A percentile compares a stretch with the other conserved stretches of the same genome.
Evolutionary conservation across 2,797 vertebrate genomes (phyloP).

Genomic region (Chiroxiphia lanceolata): DNA sequence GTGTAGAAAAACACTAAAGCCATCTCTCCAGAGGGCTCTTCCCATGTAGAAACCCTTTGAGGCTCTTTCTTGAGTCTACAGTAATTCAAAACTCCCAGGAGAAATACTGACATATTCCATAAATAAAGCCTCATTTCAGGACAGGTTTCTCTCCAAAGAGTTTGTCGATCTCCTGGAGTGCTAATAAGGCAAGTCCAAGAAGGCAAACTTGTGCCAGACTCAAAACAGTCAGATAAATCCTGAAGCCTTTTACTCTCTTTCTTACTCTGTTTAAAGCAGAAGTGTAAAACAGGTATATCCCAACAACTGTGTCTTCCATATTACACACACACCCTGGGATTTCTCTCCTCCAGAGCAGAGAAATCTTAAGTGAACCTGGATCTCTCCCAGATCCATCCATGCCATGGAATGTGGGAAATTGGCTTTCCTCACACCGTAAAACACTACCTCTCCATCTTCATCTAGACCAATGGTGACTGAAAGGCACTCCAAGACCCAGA

Average conservation of each 20-base stretch:
- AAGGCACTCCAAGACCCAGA: neutral
- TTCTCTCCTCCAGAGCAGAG: neutral
- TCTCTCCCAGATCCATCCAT: neutral
- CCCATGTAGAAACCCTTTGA: neutral
- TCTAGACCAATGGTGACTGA: neutral
- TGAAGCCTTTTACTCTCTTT: neutral
- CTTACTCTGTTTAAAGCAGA: neutral
- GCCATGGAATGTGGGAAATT: neutral
- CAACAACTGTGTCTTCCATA: neutral
- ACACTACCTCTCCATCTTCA: neutral
- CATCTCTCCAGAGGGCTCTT: neutral
- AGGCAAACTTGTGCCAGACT: neutral
- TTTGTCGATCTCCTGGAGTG: neutral
- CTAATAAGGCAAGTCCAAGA: neutral
- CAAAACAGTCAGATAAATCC: neutral
- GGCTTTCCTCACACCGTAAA: neutral
- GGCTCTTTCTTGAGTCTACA: neutral
- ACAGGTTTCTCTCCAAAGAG: neutral
- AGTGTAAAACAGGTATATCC: neutral
- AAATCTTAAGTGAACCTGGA: neutral
- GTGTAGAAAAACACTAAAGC: neutral
- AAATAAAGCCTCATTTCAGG: conserved; percentile 7
- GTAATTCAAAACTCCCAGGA: conserved; percentile 2
- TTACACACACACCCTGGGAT: neutral
- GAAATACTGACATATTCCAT: neutral